phyloP scores from a whole-genome alignment of 1,140 invertebrate species.

The Papilio helenus region DNA sequence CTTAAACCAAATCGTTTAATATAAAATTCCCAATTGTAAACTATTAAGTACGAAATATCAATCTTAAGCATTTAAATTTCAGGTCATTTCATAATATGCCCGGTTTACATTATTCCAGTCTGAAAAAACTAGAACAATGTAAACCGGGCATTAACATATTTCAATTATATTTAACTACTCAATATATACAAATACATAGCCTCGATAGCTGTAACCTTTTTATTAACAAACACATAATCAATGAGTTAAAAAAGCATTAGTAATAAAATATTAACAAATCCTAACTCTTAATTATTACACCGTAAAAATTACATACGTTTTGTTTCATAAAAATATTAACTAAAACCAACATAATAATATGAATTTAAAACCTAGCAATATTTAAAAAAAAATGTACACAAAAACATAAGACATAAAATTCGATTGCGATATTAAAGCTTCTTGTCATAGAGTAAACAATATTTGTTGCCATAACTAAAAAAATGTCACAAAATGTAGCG shows the following conservation, averaged over 20 bases:
- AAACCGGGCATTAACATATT: neutral
- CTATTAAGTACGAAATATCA: constrained; percentile 11
- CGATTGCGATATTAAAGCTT: constrained; percentile 30
- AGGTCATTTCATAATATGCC: neutral
- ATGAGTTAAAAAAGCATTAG: neutral
- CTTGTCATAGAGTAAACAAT: constrained; percentile 22
- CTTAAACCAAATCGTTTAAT: constrained; percentile 28
- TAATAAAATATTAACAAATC: neutral
- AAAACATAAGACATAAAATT: constrained; percentile 23
- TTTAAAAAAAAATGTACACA: neutral
- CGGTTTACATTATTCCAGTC: too few species aligned
- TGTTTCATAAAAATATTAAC: neutral
- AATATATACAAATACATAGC: constrained; percentile 5
- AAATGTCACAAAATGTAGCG: constrained; percentile 3
- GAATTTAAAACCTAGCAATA: constrained; percentile 6
- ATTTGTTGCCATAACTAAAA: neutral
- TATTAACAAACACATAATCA: neutral
- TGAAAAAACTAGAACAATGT: too few species aligned
- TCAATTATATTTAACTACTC: neutral
- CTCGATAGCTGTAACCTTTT: neutral
- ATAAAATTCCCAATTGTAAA: constrained; percentile 47
- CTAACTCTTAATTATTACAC: neutral
- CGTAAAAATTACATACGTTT: neutral
- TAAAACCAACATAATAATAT: neutral
- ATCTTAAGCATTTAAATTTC: neutral